These are phyloP conservation scores for Gymnocephalus cernua DNA, from an alignment of 2,113 vertebrate species.

Conservation along the genomic window DNA sequence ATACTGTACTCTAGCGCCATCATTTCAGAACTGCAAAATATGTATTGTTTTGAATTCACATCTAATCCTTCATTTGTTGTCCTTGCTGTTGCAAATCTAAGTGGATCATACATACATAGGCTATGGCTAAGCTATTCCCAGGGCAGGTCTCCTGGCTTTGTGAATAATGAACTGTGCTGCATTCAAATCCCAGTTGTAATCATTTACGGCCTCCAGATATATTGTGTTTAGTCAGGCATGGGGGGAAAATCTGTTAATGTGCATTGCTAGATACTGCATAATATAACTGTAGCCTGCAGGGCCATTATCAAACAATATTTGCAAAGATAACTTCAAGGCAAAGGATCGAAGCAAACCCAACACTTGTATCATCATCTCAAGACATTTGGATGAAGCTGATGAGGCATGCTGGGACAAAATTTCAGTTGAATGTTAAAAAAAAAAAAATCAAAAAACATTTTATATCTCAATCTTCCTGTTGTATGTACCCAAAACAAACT, in stretches of 20 bases:
- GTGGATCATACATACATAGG: slow-evolving; percentile 8
- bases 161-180: slow-evolving; percentile 63
- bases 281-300: slow-evolving; percentile 23
- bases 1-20: not conserved
- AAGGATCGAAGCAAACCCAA: slow-evolving; percentile 12
- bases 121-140: slow-evolving; percentile 11
- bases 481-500: not conserved
- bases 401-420: not conserved
- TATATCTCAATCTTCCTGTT: not conserved
- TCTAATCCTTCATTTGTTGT: slow-evolving; percentile 12
- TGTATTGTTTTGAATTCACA: not conserved
- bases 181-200: slow-evolving; percentile 68
- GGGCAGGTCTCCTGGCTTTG: slow-evolving; percentile 35
- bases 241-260: slow-evolving; percentile 47
- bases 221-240: slow-evolving; percentile 29
- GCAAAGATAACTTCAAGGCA: slow-evolving; percentile 31
- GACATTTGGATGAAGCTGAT: not conserved
- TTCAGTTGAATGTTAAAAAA: not conserved
- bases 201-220: slow-evolving; percentile 43
- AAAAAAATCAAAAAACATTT: not conserved
- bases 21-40: not conserved
- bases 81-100: slow-evolving; percentile 16
- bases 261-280: not conserved
- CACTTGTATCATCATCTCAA: not conserved
- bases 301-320: slow-evolving; percentile 21